Evolutionary conservation across 1,140 invertebrate species (phyloP).

Genomic region (Agrypnia vestita): DNA sequence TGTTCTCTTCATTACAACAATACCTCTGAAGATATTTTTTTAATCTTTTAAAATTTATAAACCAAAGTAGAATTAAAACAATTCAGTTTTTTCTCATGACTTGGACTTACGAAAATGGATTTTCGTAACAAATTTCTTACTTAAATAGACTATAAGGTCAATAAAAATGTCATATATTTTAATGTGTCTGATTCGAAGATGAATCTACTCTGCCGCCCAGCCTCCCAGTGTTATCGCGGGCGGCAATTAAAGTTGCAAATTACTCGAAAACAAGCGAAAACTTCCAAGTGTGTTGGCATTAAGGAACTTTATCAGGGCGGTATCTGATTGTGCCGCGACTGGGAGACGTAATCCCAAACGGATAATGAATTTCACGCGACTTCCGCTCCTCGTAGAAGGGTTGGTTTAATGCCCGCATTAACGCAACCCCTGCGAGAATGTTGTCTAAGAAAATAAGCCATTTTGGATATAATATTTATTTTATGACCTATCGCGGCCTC

Average conservation of each 20-base stretch:
- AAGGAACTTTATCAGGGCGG: slow-evolving; percentile 59
- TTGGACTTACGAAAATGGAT: too few species aligned
- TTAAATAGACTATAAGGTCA: too few species aligned
- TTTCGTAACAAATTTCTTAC: too few species aligned
- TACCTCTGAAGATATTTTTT: too few species aligned
- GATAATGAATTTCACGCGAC: slow-evolving; percentile 59
- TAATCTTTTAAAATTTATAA: too few species aligned
- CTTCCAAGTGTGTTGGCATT: slow-evolving; percentile 54
- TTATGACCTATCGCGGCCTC: background rate
- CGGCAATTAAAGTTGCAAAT: slow-evolving; percentile 58
- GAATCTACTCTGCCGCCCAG: background rate
- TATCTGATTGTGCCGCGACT: slow-evolving; percentile 58
- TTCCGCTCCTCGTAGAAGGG: slow-evolving; percentile 48
- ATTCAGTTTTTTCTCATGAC: too few species aligned
- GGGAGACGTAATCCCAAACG: slow-evolving; percentile 54
- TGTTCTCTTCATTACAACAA: too few species aligned
- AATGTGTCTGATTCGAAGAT: too few species aligned
- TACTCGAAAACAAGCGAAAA: slow-evolving; percentile 59
- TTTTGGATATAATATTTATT: slow-evolving; percentile 20
- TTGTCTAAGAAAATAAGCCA: slow-evolving; percentile 28
- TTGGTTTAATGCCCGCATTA: slow-evolving; percentile 43
- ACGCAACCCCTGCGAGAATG: slow-evolving; percentile 29
- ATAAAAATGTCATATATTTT: too few species aligned
- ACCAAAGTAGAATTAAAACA: too few species aligned
- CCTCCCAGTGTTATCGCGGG: slow-evolving; percentile 34